Evolutionary conservation across 2,113 vertebrate genomes (phyloP).

Genomic region (Ceyx melanurus): DNA sequence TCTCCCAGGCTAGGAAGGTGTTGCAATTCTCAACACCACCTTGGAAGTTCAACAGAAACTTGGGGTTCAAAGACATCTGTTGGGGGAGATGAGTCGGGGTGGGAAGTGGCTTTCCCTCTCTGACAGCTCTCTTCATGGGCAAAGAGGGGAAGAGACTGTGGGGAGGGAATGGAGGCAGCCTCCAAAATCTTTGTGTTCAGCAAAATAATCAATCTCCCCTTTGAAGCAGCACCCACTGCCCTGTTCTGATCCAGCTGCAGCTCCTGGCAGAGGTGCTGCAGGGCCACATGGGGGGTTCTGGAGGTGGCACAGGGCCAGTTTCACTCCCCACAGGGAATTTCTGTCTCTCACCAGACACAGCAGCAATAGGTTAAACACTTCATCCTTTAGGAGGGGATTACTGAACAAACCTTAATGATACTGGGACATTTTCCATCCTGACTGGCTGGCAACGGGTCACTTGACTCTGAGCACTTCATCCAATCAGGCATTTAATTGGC

Average conservation of each 20-base stretch:
- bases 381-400: slow-evolving; percentile 57
- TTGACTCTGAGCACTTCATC: neutral
- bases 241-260: neutral
- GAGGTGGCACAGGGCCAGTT: neutral
- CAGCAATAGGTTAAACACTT: neutral
- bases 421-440: neutral
- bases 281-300: accelerated
- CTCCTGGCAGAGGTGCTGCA: neutral
- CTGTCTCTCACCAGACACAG: neutral
- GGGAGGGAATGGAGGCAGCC: neutral
- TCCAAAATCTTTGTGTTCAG: neutral
- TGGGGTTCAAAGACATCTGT: slow-evolving; percentile 1
- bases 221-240: neutral
- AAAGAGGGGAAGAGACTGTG: neutral
- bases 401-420: neutral
- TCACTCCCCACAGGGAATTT: neutral
- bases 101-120: neutral
- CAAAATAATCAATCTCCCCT: neutral
- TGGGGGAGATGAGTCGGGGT: neutral
- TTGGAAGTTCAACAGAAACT: neutral
- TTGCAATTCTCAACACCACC: neutral
- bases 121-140: neutral
- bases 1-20: neutral
- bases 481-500: slow-evolving; percentile 55
- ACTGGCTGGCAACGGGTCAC: neutral